Percentiles rank a stretch among this genome's conserved stretches.
Conservation (phyloP, 2,797 vertebrate genomes). For the Echiichthys vipera region DNA sequence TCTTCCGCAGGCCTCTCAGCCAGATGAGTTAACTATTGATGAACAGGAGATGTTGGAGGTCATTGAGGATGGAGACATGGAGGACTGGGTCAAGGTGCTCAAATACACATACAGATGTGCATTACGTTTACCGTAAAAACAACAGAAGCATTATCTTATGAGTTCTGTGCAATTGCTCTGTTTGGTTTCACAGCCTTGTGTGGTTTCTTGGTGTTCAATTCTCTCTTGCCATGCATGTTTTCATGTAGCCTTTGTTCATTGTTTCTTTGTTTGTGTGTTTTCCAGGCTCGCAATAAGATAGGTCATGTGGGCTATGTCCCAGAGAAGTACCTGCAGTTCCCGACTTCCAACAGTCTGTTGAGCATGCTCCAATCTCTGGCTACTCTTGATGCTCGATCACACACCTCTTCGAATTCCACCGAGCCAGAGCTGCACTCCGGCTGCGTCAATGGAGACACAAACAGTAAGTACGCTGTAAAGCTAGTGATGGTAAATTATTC, state of each 20-base stretch:
- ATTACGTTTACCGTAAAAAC: neutral
- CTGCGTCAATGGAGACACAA: slow-evolving; percentile 89
- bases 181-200: neutral
- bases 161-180: neutral
- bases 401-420: slow-evolving; percentile 93
- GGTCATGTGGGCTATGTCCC: slow-evolving; percentile 96
- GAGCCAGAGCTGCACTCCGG: slow-evolving; percentile 89
- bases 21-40: slow-evolving; percentile 97
- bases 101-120: slow-evolving; percentile 8
- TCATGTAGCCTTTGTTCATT: neutral
- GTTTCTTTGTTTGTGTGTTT: slow-evolving; percentile 9
- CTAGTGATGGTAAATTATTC: neutral
- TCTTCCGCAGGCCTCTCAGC: slow-evolving; percentile 91
- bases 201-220: neutral
- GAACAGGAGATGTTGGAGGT: slow-evolving; percentile 97
- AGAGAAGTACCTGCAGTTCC: slow-evolving; percentile 97
- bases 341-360: slow-evolving; percentile 93
- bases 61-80: slow-evolving; percentile 99
- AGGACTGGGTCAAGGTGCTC: slow-evolving; percentile 98
- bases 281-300: slow-evolving; percentile 92
- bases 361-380: slow-evolving; percentile 97
- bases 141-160: neutral
- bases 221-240: neutral
- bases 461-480: slow-evolving; percentile 81
- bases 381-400: slow-evolving; percentile 91